phyloP scores from a whole-genome alignment of 1,140 invertebrate genomes.

The Trachelipus rathkii region DNA sequence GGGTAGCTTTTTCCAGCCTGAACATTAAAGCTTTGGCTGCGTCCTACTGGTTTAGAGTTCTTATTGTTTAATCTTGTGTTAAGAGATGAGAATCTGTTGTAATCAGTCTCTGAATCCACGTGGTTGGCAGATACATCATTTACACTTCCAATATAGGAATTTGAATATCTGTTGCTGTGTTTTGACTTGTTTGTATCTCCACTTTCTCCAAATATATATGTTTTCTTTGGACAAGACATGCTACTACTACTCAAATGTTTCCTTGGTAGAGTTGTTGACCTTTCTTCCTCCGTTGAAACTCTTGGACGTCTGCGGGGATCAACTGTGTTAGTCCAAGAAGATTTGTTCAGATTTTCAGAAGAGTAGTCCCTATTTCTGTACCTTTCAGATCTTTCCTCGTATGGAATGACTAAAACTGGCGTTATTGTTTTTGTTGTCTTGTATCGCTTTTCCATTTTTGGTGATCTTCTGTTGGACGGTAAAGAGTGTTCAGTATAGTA shows the following conservation, averaged over 20 bases:
- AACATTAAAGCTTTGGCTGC: slow-evolving; percentile 43
- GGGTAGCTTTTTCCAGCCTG: slow-evolving; percentile 32
- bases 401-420: slow-evolving; percentile 32
- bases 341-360: slow-evolving; percentile 18
- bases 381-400: slow-evolving; percentile 28
- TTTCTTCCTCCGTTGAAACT: slow-evolving; percentile 23
- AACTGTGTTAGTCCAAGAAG: slow-evolving; percentile 42
- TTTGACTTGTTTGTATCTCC: slow-evolving; percentile 7
- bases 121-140: slow-evolving; percentile 34
- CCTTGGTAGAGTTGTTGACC: slow-evolving; percentile 39
- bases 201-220: slow-evolving; percentile 37
- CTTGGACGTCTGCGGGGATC: slow-evolving; percentile 37
- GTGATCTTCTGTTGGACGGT: slow-evolving; percentile 18
- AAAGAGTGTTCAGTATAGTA: not conserved
- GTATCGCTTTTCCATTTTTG: slow-evolving; percentile 36
- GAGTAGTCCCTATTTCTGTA: slow-evolving; percentile 41
- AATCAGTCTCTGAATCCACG: slow-evolving; percentile 28
- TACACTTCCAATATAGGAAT: slow-evolving; percentile 35
- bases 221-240: slow-evolving; percentile 35
- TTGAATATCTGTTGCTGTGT: slow-evolving; percentile 21
- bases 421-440: slow-evolving; percentile 43
- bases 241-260: slow-evolving; percentile 36
- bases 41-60: slow-evolving; percentile 26
- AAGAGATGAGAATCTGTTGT: not conserved
- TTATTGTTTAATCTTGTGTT: slow-evolving; percentile 23